These are phyloP conservation scores for Piaya cayana DNA, from an alignment of 2,113 vertebrate genomes.

Conservation along the genomic window DNA sequence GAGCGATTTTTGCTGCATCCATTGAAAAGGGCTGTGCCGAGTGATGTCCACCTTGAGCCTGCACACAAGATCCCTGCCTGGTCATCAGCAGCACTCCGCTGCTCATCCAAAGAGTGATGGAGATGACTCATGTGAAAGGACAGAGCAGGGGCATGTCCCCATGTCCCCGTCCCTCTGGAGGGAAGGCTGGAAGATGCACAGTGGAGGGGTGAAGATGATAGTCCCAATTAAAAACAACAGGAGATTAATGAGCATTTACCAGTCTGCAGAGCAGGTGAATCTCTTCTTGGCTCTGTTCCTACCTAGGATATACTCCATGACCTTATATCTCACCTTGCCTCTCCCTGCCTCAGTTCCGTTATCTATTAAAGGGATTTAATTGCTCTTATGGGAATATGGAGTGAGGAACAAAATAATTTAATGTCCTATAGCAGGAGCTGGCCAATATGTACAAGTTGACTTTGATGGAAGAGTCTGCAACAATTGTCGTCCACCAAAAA, in stretches of 20 bases:
- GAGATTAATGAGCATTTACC: not conserved
- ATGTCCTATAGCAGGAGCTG: not conserved
- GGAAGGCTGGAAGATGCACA: not conserved
- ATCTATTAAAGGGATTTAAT: not conserved
- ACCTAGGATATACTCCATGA: not conserved
- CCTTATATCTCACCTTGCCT: not conserved
- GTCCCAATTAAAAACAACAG: not conserved
- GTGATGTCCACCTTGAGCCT: rapidly evolving
- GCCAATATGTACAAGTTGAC: not conserved
- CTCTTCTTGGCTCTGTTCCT: not conserved
- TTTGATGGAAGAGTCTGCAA: not conserved
- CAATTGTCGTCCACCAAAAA: not conserved
- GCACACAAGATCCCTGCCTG: rapidly evolving
- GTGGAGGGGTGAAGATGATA: not conserved
- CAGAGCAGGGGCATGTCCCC: not conserved
- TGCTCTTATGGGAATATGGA: not conserved
- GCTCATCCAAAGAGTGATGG: rapidly evolving
- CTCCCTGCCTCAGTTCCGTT: not conserved
- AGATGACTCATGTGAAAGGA: not conserved
- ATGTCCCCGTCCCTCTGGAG: not conserved
- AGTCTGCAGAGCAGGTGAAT: not conserved
- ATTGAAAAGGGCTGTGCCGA: not conserved
- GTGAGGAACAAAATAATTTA: not conserved
- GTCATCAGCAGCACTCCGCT: not conserved
- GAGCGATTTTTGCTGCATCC: not conserved